phyloP scores from a whole-genome alignment of 2,888 invertebrate species.

The Incurvaria masculella region DNA sequence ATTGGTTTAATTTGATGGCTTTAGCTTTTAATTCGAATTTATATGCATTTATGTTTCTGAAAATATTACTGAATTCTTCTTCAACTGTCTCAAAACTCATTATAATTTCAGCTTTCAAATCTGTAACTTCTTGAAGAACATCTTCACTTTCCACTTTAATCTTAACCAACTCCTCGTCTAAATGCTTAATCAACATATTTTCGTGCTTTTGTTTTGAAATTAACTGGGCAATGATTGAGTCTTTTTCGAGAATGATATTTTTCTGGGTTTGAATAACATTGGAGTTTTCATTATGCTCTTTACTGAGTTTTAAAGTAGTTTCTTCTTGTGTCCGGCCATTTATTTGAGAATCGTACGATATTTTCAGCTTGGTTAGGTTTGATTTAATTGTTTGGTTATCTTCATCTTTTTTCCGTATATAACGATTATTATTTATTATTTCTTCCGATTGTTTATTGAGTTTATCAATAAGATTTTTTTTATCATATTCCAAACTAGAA shows the following conservation, averaged over 20 bases:
- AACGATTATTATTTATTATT: slow-evolving; percentile 22
- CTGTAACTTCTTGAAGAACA: slow-evolving; percentile 19
- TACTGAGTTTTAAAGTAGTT: no score
- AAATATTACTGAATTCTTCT: slow-evolving; percentile 10
- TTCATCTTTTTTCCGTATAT: no score
- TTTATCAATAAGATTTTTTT: slow-evolving; percentile 25
- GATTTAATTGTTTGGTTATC: no score
- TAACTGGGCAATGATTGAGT: slow-evolving; percentile 29
- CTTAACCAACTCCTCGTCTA: slow-evolving; percentile 22
- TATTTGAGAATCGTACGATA: no score
- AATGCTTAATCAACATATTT: slow-evolving; percentile 24
- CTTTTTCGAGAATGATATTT: slow-evolving; percentile 28
- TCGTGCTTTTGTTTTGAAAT: slow-evolving; percentile 26
- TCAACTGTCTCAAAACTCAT: no score
- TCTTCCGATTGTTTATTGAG: slow-evolving; percentile 24
- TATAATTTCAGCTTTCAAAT: no score
- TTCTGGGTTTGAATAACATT: slow-evolving; percentile 29
- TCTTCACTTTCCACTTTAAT: slow-evolving; percentile 16
- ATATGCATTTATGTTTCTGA: background rate
- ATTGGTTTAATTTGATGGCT: slow-evolving; percentile 22
- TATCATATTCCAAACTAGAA: no score
- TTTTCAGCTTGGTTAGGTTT: no score
- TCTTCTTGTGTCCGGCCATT: no score
- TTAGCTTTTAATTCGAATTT: slow-evolving; percentile 23
- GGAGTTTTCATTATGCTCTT: slow-evolving; percentile 27